Conservation (phyloP, 2,113 vertebrate genomes). For the Tachycineta bicolor region DNA sequence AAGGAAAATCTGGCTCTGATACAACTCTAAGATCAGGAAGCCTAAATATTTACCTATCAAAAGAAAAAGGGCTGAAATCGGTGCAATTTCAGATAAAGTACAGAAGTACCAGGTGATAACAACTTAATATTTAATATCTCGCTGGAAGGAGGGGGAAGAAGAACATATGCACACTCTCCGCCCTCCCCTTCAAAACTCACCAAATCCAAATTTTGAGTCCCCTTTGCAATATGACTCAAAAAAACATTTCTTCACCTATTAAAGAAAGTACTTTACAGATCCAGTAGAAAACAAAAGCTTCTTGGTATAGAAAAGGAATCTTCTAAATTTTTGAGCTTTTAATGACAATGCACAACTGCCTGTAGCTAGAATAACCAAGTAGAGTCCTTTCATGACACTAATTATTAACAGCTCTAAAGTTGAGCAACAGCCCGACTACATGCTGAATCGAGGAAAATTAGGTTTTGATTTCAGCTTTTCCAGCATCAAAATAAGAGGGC, state of each 20-base stretch:
- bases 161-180: too few species aligned
- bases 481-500: background rate
- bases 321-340: background rate
- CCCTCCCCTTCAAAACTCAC: too few species aligned
- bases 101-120: background rate
- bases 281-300: background rate
- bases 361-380: background rate
- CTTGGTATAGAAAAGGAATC: background rate
- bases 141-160: too few species aligned
- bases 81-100: background rate
- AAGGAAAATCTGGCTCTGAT: background rate
- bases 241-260: background rate
- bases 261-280: background rate
- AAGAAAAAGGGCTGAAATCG: background rate
- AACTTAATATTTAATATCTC: background rate
- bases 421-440: background rate
- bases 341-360: background rate
- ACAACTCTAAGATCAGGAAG: background rate
- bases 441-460: rapidly evolving
- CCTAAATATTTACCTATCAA: background rate
- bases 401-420: background rate
- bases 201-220: background rate
- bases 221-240: background rate
- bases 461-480: background rate
- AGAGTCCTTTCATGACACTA: background rate